Base-by-base conservation (phyloP, 37 sponge, comb jelly and placozoan species). In the Ephydatia muelleri region DNA sequence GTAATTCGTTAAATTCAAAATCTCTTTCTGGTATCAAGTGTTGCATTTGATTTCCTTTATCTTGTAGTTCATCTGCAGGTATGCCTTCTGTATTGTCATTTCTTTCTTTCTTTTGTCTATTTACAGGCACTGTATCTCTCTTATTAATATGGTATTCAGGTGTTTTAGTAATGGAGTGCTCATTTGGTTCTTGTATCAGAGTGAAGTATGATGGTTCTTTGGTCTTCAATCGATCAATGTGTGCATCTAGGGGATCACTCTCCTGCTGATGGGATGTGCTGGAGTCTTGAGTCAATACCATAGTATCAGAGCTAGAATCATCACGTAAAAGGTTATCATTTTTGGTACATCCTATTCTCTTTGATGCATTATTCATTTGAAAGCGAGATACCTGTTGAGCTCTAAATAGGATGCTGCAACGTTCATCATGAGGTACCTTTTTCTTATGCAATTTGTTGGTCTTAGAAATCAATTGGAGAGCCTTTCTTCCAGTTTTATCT, bases 1-100 rank as follows among this genome's bases (percentile, higher is more conserved):
- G 87, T 28, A 83, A 70, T 14, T 70, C 69, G 43, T 91, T 87
- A 85, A 90, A 85, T 28, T 38, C 27, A 64, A 49, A 43, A 57
- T 80, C 75, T 38, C 39, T 39, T 1, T 71, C 67, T n/a, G 67
- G 11, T 6, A 48, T 28, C 3, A 69, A 32, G 0, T 19, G 38
- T 27, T n/a, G 26, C 69, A 47, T 6, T 40, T 72, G 27, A 33
- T 30, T 35, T 32, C 11, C 34, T 65, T 25, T 16, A 5, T 75
- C 67, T 5, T 74, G 32, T 29, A 16, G 3, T 8, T 22, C 11
- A 34, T 35, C 22, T 22, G 38, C 22, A 6, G 22, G 14, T 11
- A 5, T 22, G 6, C 8, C 12, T 13, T 57, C 49, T 57, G 66
- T 23, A 31, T 57, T 36, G 33, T 22, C 16, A 3, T 33, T 37